Evolutionary conservation across 1,140 invertebrate genomes (phyloP), one percentile per base, ranked within the genome.

Genomic region (Calephelis nemesis): DNA sequence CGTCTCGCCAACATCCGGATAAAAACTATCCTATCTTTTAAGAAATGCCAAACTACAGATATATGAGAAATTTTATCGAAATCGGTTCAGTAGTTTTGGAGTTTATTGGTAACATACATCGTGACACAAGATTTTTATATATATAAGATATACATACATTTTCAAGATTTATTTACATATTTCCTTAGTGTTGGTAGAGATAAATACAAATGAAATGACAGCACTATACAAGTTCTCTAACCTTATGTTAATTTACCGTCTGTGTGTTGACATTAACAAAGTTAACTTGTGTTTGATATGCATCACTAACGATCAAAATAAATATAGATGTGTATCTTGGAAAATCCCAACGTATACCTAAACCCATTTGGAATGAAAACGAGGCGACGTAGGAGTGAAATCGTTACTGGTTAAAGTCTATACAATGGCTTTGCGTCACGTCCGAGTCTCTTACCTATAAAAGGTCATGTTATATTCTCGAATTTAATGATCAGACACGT

Each of bases 391-490:
- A 65, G 69, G 50, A 81, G 75, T 76, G 72, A 81, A 77, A 77
- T 83, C 74, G 73, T 73, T 76, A 74, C 64, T 74, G 70, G 64
- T 62, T 63, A 72, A 71, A 79, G 75, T 76, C 42, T 72, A 76
- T 73, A 84, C 77, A 83, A 84, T 80, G 64, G 75, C 54, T 64
- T 83, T 83, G 73, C 83, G 81, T 82, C 83, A 84, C 66, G 68
- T 71, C 58, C 71, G 65, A 58, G 68, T 68, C 75, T 68, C 71
- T 30, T 30, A 30, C 30, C 74, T 74, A 72, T 74, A 68, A 62
- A 63, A 74, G 68, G 65, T 50, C 45, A 19, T 39, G 47, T 63
- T 47, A 39, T 64, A 4, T 64, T 67, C 13, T 60, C 11, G 19
- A 58, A 58, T 30, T 58, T 39, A 58, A 30, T 58, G 52, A 58